Conservation (phyloP, 2,113 vertebrate genomes). For the Calidris pygmaea region DNA sequence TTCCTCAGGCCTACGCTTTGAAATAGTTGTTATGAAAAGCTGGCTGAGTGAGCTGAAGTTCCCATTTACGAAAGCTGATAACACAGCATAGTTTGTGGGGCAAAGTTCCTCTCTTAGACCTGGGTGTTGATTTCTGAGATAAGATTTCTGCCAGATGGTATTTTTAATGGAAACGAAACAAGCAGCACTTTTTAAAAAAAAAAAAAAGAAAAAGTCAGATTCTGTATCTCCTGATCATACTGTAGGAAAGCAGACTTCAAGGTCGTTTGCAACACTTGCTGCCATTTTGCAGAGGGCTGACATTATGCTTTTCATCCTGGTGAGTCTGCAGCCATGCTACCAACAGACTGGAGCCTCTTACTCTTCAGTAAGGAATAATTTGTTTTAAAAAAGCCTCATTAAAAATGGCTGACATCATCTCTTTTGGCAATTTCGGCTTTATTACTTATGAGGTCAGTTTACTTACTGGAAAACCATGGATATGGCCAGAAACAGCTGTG, state of each 20-base stretch:
- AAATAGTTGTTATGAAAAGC: not conserved
- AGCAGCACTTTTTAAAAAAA: not conserved
- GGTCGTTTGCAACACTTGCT: not conserved
- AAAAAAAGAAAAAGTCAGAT: not conserved
- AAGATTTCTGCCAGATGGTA: slow-evolving; percentile 26
- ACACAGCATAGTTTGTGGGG: not conserved
- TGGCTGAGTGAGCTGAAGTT: not conserved
- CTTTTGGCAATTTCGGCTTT: not conserved
- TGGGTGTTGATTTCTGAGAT: slow-evolving; percentile 10
- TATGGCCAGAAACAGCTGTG: not conserved
- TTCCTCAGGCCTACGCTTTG: not conserved
- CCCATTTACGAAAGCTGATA: not conserved
- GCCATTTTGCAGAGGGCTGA: not conserved
- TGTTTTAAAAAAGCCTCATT: not conserved
- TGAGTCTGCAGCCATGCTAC: not conserved
- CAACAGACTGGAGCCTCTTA: not conserved
- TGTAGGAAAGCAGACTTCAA: not conserved
- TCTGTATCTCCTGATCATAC: not conserved
- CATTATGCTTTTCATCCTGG: not conserved
- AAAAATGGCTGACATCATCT: not conserved
- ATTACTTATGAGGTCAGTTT: not conserved
- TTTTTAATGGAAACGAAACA: slow-evolving; percentile 25
- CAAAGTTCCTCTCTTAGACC: slow-evolving; percentile 11
- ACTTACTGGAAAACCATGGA: not conserved
- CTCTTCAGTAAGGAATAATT: not conserved